Base-by-base conservation (phyloP, 2,888 invertebrate species). In the Cerceris rybyensis region DNA sequence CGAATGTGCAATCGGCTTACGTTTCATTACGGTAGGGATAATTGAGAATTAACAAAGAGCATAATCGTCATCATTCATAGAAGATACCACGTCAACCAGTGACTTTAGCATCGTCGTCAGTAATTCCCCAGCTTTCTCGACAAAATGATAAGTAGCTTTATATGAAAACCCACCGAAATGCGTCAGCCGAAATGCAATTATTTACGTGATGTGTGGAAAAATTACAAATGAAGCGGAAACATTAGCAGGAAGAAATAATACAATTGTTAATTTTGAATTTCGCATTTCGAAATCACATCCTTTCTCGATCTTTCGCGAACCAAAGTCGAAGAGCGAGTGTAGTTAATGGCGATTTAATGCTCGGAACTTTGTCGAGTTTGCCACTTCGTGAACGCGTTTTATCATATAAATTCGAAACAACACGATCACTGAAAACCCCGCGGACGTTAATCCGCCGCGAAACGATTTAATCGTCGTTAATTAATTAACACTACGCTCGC, bases 1-100 rank as follows among this genome's bases (percentile, higher is more conserved):
- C 42, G 52, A 7, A 14, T n/a, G 59, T 59, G 54, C 78, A 81
- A 81, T 78, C 70, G 81, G 58, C 78, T 81, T 69, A 64, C 63
- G 16, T 46, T 69, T 63, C 61, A 71, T 75, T 75, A 59, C 71
- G 52, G 68, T 8, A 60, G 17, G 61, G 61, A 55, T 28, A 81
- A 81, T 81, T 50, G 65, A 61, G 64, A 58, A 72, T 63, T 81
- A 81, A 78, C 54, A 55, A 61, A 7, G 57, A 57, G 42, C 60
- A 68, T 76, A 60, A 65, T 59, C 50, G 70, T 28, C 39, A 46
- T 28, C 46, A 46, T 11, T 11, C 13, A 46, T 46, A 46, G 13
- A 13, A 8, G 60, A 16, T 61, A 54, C 6, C 46, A 46, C 2
- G 43, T 43, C 11, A 5, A 46, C 46, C 46, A 6, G 46, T 28